A percentile compares a stretch with the other conserved stretches of the same genome.
Evolutionary conservation across 2,797 vertebrate genomes (phyloP).

Genomic region (Passerculus sandwichensis): DNA sequence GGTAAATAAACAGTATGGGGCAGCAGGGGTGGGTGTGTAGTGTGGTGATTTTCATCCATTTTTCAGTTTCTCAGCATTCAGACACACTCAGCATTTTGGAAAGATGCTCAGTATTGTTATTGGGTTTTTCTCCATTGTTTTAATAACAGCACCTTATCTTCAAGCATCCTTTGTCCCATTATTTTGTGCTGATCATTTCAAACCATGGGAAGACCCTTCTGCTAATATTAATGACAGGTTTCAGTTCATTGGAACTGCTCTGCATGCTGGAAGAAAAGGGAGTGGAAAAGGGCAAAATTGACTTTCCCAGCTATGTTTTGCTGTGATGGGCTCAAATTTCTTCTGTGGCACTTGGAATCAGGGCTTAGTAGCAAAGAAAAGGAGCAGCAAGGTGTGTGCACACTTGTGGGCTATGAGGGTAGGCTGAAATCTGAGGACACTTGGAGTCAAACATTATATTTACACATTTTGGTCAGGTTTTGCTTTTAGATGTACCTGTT

Average conservation of each 20-base stretch:
- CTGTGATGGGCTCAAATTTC: neutral
- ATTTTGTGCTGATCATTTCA: neutral
- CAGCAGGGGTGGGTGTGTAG: neutral
- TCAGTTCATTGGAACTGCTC: neutral
- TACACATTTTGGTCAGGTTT: neutral
- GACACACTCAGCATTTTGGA: neutral
- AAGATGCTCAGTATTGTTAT: neutral
- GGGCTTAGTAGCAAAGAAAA: neutral
- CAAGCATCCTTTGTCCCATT: neutral
- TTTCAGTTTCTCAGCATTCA: neutral
- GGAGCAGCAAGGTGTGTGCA: rapidly evolving
- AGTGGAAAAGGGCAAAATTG: neutral
- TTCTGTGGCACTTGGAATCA: neutral
- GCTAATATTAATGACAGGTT: neutral
- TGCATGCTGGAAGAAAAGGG: neutral
- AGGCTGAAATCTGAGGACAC: neutral
- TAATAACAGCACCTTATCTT: neutral
- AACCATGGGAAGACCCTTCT: neutral
- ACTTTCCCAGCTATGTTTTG: neutral
- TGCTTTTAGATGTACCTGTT: neutral
- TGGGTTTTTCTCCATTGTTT: rapidly evolving
- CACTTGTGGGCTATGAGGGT: neutral
- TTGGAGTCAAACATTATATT: neutral
- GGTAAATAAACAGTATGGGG: neutral
- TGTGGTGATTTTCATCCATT: neutral